phyloP scores from a whole-genome alignment of 2,888 invertebrate species.

The Pristionchus japonicus region DNA sequence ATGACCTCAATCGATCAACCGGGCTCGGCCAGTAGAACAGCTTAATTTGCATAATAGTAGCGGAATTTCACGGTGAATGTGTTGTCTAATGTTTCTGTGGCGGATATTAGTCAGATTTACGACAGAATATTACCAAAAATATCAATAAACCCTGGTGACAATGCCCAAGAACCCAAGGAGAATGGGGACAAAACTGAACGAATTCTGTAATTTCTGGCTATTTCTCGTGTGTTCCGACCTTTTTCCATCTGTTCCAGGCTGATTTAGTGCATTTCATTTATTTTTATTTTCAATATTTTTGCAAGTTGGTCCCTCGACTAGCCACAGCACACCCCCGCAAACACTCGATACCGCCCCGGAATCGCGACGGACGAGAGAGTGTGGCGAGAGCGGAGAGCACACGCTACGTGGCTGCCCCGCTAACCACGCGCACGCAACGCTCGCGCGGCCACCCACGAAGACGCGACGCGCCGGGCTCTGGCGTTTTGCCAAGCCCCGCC shows the following conservation, averaged over 20 bases:
- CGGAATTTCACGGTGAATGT: too few relatives aligned
- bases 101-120: neutral
- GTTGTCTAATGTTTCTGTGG: neutral
- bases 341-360: constrained; percentile 41
- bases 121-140: neutral
- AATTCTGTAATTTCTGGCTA: neutral
- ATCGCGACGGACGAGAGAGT: constrained; percentile 20
- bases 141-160: neutral
- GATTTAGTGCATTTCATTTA: neutral
- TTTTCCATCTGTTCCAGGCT: neutral
- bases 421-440: neutral
- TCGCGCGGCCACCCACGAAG: neutral
- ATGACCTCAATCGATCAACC: neutral
- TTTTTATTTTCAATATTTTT: neutral
- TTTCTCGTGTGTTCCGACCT: neutral
- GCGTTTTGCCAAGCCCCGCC: constrained; percentile 30
- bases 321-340: constrained; percentile 35
- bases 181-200: neutral
- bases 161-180: neutral
- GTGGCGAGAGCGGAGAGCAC: neutral
- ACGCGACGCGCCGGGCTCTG: neutral
- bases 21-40: too few relatives aligned
- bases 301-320: constrained; percentile 35
- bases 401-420: neutral
- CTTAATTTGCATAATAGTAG: too few relatives aligned